Conservation (phyloP, 2,888 invertebrate genomes). For the Thecophora atra region DNA sequence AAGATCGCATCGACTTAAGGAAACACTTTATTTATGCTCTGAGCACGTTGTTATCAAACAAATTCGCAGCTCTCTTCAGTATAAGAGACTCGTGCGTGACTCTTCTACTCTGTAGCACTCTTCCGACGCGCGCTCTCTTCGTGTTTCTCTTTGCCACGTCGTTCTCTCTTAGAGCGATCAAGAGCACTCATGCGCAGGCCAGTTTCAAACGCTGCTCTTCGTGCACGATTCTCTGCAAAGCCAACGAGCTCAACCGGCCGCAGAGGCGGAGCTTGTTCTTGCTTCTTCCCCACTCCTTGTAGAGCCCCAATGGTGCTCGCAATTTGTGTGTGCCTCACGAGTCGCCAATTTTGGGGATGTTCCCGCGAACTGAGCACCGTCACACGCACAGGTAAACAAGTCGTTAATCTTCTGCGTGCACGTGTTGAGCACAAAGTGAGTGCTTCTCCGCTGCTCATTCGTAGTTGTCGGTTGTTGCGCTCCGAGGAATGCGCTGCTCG, state of each 20-base stretch:
- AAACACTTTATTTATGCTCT: too few relatives aligned
- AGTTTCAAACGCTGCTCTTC: slow-evolving; percentile 50
- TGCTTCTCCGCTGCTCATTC: slow-evolving; percentile 54
- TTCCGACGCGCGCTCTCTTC: neutral
- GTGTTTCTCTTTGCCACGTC: slow-evolving; percentile 21
- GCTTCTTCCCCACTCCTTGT: slow-evolving; percentile 32
- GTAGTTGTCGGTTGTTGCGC: slow-evolving; percentile 53
- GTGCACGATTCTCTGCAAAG: slow-evolving; percentile 50
- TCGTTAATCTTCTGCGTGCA: slow-evolving; percentile 57
- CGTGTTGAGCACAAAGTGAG: slow-evolving; percentile 50
- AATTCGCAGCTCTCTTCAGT: neutral
- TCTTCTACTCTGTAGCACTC: too few relatives aligned
- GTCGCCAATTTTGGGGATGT: slow-evolving; percentile 49
- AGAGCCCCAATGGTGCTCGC: neutral
- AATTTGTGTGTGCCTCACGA: slow-evolving; percentile 28
- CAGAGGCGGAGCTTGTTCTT: slow-evolving; percentile 55
- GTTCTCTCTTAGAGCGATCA: slow-evolving; percentile 39
- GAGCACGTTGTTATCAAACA: neutral
- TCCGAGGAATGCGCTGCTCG: slow-evolving; percentile 47
- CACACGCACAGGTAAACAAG: slow-evolving; percentile 60
- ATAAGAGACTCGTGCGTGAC: too few relatives aligned
- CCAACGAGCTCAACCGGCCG: slow-evolving; percentile 40
- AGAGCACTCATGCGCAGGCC: slow-evolving; percentile 60
- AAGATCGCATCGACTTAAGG: too few relatives aligned
- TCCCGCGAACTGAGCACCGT: slow-evolving; percentile 39